Base-by-base conservation (phyloP, 2,113 vertebrate species). In the Pseudorasbora parva region DNA sequence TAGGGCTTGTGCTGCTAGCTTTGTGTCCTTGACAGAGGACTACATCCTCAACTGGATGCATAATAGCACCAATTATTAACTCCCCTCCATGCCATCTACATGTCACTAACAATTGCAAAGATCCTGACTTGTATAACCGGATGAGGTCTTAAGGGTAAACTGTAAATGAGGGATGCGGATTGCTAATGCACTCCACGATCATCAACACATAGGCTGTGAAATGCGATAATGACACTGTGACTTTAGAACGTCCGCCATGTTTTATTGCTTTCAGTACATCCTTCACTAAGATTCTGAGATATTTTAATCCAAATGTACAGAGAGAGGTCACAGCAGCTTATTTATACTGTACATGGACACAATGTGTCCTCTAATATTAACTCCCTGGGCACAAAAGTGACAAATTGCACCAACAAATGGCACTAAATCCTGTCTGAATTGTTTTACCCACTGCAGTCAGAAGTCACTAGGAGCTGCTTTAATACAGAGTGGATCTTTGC, bases 1-100 rank as follows among this genome's bases (percentile, higher is more conserved):
- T 91, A 59, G 88, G 72, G 75, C 81, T 89, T 91, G 79, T 90
- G 85, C 90, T 87, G 47, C 82, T 90, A 89, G 82, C 77, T 87
- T 80, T 56, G 85, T 94, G 95, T 92, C 96, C 96, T 97, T 97
- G 95, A 95, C 90, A 92, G 92, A 91, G 82, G 62, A 90, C 91
- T 92, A 89, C 82, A 87, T 93, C 94, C 92, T 88, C 64, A 82
- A 89, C 82, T 88, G 71, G 86, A 87, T 89, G 84, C 87, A 90
- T 84, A 89, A 87, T 92, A 49, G 68, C 88, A 88, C 85, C 73
- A 89, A 88, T 91, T 87, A 87, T 83, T 19, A 85, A 72, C 74
- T 89, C 79, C 73, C 41, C 43, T 85, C 54, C 56, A 62, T 72
- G 30, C 68, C 71, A 78, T 57, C 12, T 69, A 73, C 62, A 62